phyloP scores from a whole-genome alignment of 2,797 vertebrate genomes.

The Cottoperca gobio region DNA sequence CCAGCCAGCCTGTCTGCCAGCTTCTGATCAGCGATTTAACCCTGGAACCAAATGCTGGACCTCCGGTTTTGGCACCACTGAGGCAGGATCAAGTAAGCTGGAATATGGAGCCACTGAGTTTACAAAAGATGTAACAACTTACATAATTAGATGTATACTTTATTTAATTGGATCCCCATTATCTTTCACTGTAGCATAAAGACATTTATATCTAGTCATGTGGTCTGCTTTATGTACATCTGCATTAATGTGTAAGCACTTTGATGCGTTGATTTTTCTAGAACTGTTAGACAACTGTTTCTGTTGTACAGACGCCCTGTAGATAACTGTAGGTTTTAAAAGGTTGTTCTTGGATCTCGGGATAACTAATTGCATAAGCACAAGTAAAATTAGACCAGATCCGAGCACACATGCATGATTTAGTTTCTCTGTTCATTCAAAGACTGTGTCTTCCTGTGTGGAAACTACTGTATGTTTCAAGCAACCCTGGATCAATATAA shows the following conservation, averaged over 20 bases:
- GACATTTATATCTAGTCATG: rapidly evolving
- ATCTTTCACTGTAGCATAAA: background rate
- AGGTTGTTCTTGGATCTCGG: background rate
- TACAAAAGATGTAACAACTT: background rate
- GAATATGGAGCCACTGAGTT: background rate
- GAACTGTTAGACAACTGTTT: too few species aligned
- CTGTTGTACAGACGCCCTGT: too few species aligned
- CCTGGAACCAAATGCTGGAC: conserved; percentile 87
- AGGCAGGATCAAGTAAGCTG: conserved; percentile 61
- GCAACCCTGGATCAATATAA: background rate
- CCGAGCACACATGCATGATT: background rate
- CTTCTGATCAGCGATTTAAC: conserved; percentile 80
- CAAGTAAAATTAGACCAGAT: background rate
- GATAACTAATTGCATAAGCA: too few species aligned
- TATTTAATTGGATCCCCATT: background rate
- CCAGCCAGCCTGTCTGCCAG: conserved; percentile 91
- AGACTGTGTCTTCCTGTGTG: background rate
- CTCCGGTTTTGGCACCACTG: conserved; percentile 89
- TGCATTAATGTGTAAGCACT: background rate
- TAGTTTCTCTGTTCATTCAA: background rate
- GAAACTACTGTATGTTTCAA: background rate
- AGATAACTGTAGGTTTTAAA: background rate
- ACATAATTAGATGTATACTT: background rate
- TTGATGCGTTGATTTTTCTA: too few species aligned
- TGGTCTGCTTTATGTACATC: background rate